phyloP scores from a whole-genome alignment of 2,797 vertebrate species.

The Acrocephalus scirpaceus region DNA sequence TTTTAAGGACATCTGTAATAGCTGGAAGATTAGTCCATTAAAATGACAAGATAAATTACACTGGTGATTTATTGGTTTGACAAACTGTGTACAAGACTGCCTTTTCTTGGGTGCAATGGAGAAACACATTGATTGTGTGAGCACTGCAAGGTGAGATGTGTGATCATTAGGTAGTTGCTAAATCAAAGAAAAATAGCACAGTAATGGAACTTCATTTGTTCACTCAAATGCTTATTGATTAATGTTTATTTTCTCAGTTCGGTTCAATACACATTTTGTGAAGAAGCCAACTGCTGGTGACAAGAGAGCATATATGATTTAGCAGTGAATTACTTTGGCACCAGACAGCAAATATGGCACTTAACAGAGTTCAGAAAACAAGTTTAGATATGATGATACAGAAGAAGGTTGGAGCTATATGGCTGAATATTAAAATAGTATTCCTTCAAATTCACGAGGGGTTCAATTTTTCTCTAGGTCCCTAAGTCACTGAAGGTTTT shows the following conservation, averaged over 20 bases:
- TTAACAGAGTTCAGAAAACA: background rate
- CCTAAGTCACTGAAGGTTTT: background rate
- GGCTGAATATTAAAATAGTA: background rate
- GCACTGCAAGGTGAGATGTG: background rate
- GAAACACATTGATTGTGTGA: background rate
- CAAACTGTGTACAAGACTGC: background rate
- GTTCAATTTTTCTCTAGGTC: background rate
- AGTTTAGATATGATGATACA: background rate
- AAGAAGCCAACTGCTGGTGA: background rate
- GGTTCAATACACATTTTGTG: background rate
- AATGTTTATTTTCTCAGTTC: background rate
- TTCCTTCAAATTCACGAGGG: background rate
- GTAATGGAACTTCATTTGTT: background rate
- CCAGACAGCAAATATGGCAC: background rate
- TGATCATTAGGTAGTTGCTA: background rate
- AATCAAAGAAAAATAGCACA: background rate
- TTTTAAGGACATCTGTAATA: constrained; percentile 1
- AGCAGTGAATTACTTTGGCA: background rate
- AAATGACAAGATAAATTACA: background rate
- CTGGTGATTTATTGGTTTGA: background rate
- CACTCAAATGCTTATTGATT: background rate
- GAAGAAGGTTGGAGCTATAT: background rate
- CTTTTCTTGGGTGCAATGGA: background rate
- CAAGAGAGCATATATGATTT: background rate
- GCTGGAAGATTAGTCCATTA: constrained; percentile 18